Evolutionary conservation across 1,140 invertebrate genomes (phyloP).

Genomic region (Aphidius gifuensis): DNA sequence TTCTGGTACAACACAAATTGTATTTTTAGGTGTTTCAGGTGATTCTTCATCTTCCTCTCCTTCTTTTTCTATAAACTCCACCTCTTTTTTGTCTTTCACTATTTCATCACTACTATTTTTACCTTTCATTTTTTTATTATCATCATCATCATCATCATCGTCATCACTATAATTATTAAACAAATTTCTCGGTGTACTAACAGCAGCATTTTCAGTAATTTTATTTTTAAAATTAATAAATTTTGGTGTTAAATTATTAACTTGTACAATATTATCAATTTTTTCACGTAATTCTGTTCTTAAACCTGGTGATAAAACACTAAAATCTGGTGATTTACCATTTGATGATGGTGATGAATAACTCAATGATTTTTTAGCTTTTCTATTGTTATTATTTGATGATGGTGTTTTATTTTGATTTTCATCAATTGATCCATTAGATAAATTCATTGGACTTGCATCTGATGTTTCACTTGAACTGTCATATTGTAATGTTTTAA

Average conservation of each 20-base stretch:
- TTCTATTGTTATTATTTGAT: conserved; percentile 22
- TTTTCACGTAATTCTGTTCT: conserved; percentile 31
- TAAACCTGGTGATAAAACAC: conserved; percentile 31
- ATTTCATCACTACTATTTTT: too few species aligned
- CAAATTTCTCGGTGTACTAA: conserved; percentile 46
- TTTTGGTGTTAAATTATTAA: conserved; percentile 29
- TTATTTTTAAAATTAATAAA: conserved; percentile 19
- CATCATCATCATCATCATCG: conserved; percentile 18
- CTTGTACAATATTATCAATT: conserved; percentile 34
- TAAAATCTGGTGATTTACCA: conserved; percentile 15
- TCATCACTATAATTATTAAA: conserved; percentile 39
- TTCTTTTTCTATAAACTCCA: too few species aligned
- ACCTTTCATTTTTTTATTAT: too few species aligned
- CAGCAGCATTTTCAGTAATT: conserved; percentile 19
- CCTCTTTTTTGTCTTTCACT: too few species aligned
- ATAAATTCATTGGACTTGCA: conserved; percentile 28
- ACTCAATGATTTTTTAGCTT: conserved; percentile 31
- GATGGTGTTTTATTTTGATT: conserved; percentile 48
- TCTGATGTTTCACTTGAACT: conserved; percentile 33
- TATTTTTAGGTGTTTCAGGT: conserved; percentile 42
- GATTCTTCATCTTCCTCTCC: too few species aligned
- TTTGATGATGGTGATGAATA: conserved; percentile 33
- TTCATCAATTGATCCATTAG: conserved; percentile 43
- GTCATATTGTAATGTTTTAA: conserved; percentile 35
- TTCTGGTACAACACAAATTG: conserved; percentile 39